Base-by-base conservation (phyloP, 2,888 invertebrate species). In the Isotomurus palustris region DNA sequence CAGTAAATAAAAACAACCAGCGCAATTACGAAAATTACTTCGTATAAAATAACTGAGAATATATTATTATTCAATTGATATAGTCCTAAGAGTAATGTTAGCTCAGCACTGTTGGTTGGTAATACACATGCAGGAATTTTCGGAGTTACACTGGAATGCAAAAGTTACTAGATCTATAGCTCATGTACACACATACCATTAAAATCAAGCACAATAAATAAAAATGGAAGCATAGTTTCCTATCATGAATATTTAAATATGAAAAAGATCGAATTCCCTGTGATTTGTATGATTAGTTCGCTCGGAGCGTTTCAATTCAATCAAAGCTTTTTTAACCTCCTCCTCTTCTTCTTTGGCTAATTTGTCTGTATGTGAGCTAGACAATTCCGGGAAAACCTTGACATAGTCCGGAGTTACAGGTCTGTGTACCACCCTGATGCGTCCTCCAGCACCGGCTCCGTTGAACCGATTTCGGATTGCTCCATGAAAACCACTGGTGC, bases 281-380 rank as follows among this genome's bases (percentile, higher is more conserved):
- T n/a, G 8, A 36, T 19, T 41, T 43, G 36, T 50, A 53, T 53
- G 60, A 6, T 58, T 55, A 21, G 36, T 22, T 56, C 54, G 48
- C 22, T 62, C 56, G 8, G 64, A 61, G 47, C 60, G 66, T 56
- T 70, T 67, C 41, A 72, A 64, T 62, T 72, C 72, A 61, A 72
- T 70, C 36, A 72, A 58, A 22, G 71, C 71, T 51, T 72, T 69
- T 48, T 68, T 71, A n/a, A 72, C 71, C 57, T 71, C 70, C 36
- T 67, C 70, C 47, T 71, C 66, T 56, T 72, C 72, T 19, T 72
- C 71, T 48, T 71, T 66, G 8, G 62, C 69, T 25, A 71, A 59
- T 6, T 64, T 62, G 41, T 69, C 71, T 32, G 68, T 67, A 40
- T 72, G 69, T 1, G 70, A 68, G 5, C 66, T 64, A 10, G 70